Evolutionary conservation across 2,888 invertebrate species (phyloP), one percentile per base, ranked within the genome.

Genomic region (Apantesis nais): DNA sequence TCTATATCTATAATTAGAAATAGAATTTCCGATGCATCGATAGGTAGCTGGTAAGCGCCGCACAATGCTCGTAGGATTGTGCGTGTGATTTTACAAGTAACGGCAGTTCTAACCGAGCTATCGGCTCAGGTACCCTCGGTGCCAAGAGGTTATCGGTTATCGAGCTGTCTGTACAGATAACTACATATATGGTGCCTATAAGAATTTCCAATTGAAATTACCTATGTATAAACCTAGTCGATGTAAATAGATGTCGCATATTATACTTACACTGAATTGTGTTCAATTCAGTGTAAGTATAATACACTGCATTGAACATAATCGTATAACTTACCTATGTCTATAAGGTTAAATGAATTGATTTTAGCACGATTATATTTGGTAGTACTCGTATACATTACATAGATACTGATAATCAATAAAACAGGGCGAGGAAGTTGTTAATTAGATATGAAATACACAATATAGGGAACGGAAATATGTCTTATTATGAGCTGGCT

Each of bases 131-230:
- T 86, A 85, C 87, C 85, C 86, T 85, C 86, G 87, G 89, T 90
- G 90, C 89, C 89, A 88, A 85, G 88, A 85, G 92, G 92, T 92
- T 92, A 93, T 92, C 93, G 89, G 86, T 81, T 92, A 92, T 92
- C 89, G 88, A 86, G 85, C 86, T 88, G 86, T 87, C 88, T 87
- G 82, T 86, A 87, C 74, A 82, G 80, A 80, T 81, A 85, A 78
- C 81, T 77, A 80, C 78, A 80, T 82, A 63, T 62, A 79, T 84
- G 78, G 73, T 76, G 70, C 70, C 77, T 78, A 83, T 81, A 83
- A 81, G 81, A 83, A 83, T 83, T 82, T 78, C 76, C 78, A 68
- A 78, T 79, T 77, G 73, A 79, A 81, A 78, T 80, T 76, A 66
- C 71, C 68, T 71, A 74, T 72, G 66, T 68, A 70, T 72, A 77